These are phyloP conservation scores for Polypedilum vanderplanki DNA, from an alignment of 1,140 invertebrate genomes.

Conservation along the genomic window DNA sequence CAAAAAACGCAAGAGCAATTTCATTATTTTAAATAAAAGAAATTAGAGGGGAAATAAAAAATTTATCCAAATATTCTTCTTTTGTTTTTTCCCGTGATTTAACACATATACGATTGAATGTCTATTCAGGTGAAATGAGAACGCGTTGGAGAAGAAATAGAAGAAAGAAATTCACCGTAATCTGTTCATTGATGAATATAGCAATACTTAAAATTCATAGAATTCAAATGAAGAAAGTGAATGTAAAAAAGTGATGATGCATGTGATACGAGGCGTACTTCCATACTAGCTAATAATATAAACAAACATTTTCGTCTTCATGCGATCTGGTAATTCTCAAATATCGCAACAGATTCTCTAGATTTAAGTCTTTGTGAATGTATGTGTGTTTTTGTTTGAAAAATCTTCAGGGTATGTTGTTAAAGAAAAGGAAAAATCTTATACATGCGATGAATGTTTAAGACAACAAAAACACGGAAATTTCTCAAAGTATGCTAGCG, in stretches of 20 bases:
- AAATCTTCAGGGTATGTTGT: not conserved
- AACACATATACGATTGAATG: not conserved
- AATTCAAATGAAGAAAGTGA: slow-evolving; percentile 11
- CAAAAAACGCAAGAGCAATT: too few relatives aligned
- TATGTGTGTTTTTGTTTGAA: not conserved
- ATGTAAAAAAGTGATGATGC: not conserved
- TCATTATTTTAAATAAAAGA: too few relatives aligned
- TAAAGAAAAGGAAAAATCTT: not conserved
- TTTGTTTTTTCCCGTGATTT: not conserved
- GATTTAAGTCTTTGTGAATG: not conserved
- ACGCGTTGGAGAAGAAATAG: not conserved
- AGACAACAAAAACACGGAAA: not conserved
- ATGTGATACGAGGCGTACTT: not conserved
- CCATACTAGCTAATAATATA: slow-evolving; percentile 10
- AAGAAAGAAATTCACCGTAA: not conserved
- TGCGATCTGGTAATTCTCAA: not conserved
- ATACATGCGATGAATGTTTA: not conserved
- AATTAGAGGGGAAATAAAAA: not conserved
- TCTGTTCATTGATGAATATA: not conserved
- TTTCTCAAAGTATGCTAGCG: not conserved
- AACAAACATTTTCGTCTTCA: not conserved
- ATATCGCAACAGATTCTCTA: not conserved
- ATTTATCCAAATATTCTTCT: not conserved
- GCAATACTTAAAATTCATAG: not conserved
- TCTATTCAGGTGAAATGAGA: not conserved